Evolutionary conservation across 1,140 invertebrate species (phyloP), one percentile per base, ranked within the genome.

Genomic region (Pachyrhynchus sulphureomaculatus): DNA sequence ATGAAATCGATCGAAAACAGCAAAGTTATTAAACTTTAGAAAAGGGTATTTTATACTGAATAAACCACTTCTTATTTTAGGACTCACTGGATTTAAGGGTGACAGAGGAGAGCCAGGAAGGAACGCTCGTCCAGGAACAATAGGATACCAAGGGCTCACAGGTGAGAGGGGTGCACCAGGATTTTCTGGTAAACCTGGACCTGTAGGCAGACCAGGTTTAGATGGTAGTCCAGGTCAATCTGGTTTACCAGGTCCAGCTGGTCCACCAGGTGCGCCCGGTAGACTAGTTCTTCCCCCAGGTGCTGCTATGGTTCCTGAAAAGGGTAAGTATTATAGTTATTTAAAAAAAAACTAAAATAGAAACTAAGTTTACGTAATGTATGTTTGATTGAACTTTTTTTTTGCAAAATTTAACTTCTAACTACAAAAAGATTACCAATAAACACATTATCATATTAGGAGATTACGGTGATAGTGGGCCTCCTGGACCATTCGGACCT

Each of bases 161-260:
- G 72, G 72, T 32, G 62, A 62, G 0, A 62, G 72, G 59, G 87
- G 87, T 12, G 64, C 78, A 12, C 74, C 78, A 49, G 88, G 88
- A 41, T 72, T 79, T 0, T 87, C 86, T 74, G 88, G 89, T 21
- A 82, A 86, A 64, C 72, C 75, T 9, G 89, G 88, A 34, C 73
- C 67, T 24, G 72, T 66, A 29, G 83, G 81, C 41, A 73, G 66
- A 17, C 72, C 54, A 45, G 81, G 78, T 32, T 75, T 80, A 48
- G 78, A 81, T 51, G 85, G 85, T 10, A 72, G 73, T 2, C 24
- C 76, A 13, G 80, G 82, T 20, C 75, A 71, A 41, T 71, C 75
- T 6, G 82, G 83, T 4, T 70, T 77, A 17, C 76, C 80, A 13
- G 84, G 84, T 2, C 29, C 44, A 9, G 66, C 58, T 2, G 80